Conservation (phyloP, 2,888 invertebrate genomes). For the Notocelia uddmanniana region DNA sequence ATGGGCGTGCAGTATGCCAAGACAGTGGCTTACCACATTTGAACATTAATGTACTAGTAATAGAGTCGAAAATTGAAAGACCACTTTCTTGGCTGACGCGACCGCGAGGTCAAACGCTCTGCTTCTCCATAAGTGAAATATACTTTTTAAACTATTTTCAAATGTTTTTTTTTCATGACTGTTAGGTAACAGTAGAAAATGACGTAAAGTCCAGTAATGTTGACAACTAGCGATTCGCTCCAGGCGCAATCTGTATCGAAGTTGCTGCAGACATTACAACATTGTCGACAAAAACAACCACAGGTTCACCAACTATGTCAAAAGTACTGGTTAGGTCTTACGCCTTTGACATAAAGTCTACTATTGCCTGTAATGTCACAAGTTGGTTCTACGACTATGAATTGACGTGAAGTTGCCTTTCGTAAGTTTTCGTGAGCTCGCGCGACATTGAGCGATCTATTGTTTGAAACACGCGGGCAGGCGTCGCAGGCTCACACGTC, state of each 20-base stretch:
- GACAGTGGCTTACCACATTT: no score
- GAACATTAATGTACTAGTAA: no score
- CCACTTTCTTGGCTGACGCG: no score
- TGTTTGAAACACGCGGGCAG: slow-evolving; percentile 61
- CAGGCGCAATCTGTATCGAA: slow-evolving; percentile 39
- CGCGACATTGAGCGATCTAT: slow-evolving; percentile 77
- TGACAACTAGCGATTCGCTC: slow-evolving; percentile 34
- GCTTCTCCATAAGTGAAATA: no score
- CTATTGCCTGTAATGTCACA: not conserved
- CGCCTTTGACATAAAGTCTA: slow-evolving; percentile 4
- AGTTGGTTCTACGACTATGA: slow-evolving; percentile 8
- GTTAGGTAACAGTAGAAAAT: not conserved
- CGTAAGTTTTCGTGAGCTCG: slow-evolving; percentile 78
- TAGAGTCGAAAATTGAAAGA: no score
- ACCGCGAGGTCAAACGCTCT: no score
- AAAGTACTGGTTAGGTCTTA: not conserved
- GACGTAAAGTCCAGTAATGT: slow-evolving; percentile 37
- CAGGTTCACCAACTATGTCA: slow-evolving; percentile 6
- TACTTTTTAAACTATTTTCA: no score
- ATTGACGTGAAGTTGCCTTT: slow-evolving; percentile 64
- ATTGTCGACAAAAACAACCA: slow-evolving; percentile 23
- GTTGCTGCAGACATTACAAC: slow-evolving; percentile 30
- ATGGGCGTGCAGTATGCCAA: not conserved
- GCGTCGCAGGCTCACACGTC: slow-evolving; percentile 50
- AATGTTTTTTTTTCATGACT: no score